A percentile compares a stretch with the other conserved stretches of the same genome.
Evolutionary conservation across 2,113 vertebrate species (phyloP).

Genomic region (Orycteropus afer): DNA sequence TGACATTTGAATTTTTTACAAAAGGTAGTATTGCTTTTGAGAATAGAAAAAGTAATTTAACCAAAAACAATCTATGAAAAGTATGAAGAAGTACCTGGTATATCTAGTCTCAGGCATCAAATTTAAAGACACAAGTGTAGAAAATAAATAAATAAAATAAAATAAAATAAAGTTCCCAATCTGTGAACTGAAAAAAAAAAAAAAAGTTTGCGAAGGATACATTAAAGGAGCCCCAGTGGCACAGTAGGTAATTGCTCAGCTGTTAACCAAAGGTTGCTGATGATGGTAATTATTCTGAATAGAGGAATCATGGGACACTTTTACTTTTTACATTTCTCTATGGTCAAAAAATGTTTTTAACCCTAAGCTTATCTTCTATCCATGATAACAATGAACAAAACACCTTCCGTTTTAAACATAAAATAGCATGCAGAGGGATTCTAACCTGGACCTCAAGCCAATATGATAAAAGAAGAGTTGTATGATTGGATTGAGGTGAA

Average conservation of each 20-base stretch:
- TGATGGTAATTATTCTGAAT: not conserved
- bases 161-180: no score
- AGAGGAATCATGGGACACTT: not conserved
- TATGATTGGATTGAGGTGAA: not conserved
- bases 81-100: not conserved
- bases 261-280: not conserved
- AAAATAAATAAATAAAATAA: no score
- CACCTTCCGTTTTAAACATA: not conserved
- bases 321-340: conserved; percentile 10
- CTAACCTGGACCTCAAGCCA: conserved; percentile 6
- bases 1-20: not conserved
- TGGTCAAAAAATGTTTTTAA: not conserved
- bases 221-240: not conserved
- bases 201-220: not conserved
- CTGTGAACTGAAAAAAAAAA: no score
- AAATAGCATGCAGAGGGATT: not conserved
- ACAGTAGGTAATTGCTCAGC: not conserved
- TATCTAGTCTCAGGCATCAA: not conserved
- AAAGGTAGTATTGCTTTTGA: not conserved
- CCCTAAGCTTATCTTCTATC: not conserved
- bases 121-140: conserved; percentile 12
- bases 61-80: not conserved
- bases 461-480: not conserved
- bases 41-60: not conserved
- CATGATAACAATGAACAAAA: not conserved